A percentile compares a stretch with the other conserved stretches of the same genome.
Evolutionary conservation across 2,888 invertebrate species (phyloP).

Genomic region (Sphecodes monilicornis): DNA sequence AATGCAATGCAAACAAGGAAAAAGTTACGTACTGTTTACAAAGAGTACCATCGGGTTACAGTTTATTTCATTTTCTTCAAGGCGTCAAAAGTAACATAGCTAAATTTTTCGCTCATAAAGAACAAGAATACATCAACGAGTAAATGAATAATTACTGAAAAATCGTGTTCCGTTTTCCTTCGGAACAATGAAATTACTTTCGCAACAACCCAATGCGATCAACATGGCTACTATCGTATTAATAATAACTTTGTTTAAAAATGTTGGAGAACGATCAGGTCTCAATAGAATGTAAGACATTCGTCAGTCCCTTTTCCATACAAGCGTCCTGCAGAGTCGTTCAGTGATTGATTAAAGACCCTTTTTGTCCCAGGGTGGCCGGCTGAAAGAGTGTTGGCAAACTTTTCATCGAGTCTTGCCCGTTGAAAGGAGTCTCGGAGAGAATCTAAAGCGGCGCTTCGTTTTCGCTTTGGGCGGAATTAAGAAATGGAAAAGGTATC

Average conservation of each 20-base stretch:
- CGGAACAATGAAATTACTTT: too few relatives aligned
- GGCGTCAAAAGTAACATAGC: too few relatives aligned
- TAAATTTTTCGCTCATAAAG: too few relatives aligned
- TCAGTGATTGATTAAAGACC: conserved; percentile 5
- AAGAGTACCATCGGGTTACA: too few relatives aligned
- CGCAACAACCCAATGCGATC: background rate
- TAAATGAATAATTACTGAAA: too few relatives aligned
- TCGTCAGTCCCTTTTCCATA: background rate
- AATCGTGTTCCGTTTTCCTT: too few relatives aligned
- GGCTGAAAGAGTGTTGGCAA: background rate
- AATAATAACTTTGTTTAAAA: background rate
- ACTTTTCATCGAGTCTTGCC: background rate
- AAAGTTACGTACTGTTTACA: too few relatives aligned
- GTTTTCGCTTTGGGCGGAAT: background rate
- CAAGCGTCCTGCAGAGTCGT: background rate
- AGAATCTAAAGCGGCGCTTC: background rate
- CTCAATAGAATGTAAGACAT: background rate
- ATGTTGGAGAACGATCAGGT: too few relatives aligned
- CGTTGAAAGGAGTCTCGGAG: background rate
- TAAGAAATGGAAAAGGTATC: conserved; percentile 12
- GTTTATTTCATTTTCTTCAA: too few relatives aligned
- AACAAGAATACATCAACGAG: too few relatives aligned
- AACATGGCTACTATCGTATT: background rate
- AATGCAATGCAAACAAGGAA: too few relatives aligned
- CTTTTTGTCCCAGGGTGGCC: background rate